Evolutionary conservation across 2,888 invertebrate genomes (phyloP), one percentile per base, ranked within the genome.

Genomic region (Hipparchia sbordonii): DNA sequence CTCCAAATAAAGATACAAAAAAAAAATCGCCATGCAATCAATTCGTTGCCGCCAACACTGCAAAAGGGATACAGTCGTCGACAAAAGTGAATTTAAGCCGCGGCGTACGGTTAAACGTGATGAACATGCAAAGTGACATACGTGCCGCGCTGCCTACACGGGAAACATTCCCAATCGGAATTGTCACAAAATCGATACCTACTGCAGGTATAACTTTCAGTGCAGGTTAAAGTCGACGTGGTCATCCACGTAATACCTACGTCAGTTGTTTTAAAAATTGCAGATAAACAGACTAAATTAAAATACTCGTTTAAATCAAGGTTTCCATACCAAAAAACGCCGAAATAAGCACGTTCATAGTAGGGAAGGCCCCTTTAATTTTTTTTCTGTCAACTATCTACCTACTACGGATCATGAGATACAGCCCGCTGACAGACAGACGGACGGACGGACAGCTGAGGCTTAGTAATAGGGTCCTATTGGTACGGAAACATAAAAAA

Each of bases 51-150:
- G 67, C 73, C 67, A 56, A 72, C 70, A 72, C 71, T 70, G 74
- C 72, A 73, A 71, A 75, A 72, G 72, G 72, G 74, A 71, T 78
- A 80, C 78, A 78, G 75, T 80, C 76, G 75, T 76, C 77, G 75
- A 77, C 79, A 79, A 79, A 80, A 80, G 78, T 78, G 80, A 79
- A 79, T 77, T 77, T 79, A 76, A 73, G 78, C 79, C 79, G 78
- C 81, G 77, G 77, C 80, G 75, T 79, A 81, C 74, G 79, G 82
- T 82, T 80, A 81, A 78, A 80, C 79, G 79, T 78, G 83, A 85
- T 87, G 85, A 85, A 85, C 86, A 87, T 87, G 85, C 83, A 85
- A 85, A 87, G 79, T 82, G 80, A 80, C 79, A 79, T 65, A 74
- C 74, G 74, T 72, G 68, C 67, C 54, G 67, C 71, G 70, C 69